A percentile compares a stretch with the other conserved stretches of the same genome.
Conservation (phyloP, 2,797 vertebrate genomes). For the Forpus xanthops region DNA sequence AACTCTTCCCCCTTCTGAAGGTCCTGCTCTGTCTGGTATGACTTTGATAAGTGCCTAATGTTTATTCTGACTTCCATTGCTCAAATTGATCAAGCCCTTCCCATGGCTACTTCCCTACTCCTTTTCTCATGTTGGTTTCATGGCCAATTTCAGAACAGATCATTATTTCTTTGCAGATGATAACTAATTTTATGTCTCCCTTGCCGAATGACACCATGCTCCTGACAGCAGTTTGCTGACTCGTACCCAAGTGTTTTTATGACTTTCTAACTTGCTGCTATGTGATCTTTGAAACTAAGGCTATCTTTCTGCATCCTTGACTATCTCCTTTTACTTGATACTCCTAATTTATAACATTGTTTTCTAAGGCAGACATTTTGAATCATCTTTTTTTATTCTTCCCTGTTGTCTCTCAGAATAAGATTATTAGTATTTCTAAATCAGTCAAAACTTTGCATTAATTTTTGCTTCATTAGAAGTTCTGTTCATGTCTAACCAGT, state of each 20-base stretch:
- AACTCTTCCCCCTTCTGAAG: background rate
- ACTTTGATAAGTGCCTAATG: background rate
- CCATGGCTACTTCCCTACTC: background rate
- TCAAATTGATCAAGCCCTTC: background rate
- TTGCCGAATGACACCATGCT: background rate
- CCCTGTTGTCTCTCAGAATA: background rate
- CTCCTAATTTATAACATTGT: background rate
- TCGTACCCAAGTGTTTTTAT: background rate
- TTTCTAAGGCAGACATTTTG: background rate
- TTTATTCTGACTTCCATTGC: background rate
- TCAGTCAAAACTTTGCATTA: background rate
- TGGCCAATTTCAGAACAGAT: background rate
- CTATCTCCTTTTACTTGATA: background rate
- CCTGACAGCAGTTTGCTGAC: background rate
- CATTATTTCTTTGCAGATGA: background rate
- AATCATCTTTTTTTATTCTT: background rate
- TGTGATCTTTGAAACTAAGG: background rate
- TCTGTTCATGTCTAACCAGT: background rate
- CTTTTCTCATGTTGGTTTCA: background rate
- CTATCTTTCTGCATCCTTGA: background rate
- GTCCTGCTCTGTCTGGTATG: background rate
- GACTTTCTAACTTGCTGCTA: background rate
- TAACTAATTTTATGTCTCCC: background rate
- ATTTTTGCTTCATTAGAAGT: background rate
- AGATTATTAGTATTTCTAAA: background rate